Percentiles rank a stretch among this genome's conserved stretches.
Conservation (phyloP, 2,888 invertebrate species). For the Phengaris arion region DNA sequence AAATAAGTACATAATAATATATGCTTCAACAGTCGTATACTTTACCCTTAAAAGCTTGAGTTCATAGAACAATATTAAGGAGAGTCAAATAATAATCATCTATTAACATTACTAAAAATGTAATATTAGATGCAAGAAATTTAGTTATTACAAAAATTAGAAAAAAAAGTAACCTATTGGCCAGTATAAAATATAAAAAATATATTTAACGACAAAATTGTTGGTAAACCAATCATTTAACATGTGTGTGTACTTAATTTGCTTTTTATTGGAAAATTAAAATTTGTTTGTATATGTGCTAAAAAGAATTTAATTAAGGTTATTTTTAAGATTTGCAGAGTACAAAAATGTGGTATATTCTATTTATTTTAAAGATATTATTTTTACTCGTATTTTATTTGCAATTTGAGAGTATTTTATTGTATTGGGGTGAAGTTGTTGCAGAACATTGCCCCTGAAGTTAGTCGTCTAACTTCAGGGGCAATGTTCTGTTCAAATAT, state of each 20-base stretch:
- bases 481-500: constrained; percentile 2
- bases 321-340: constrained; percentile 18
- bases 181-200: constrained; percentile 3
- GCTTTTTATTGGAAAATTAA: constrained; percentile 1
- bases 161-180: constrained; percentile 18
- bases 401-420: neutral
- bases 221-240: neutral
- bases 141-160: neutral
- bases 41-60: neutral
- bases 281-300: constrained; percentile 16
- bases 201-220: neutral
- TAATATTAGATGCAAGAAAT: neutral
- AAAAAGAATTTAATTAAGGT: neutral
- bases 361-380: constrained; percentile 1
- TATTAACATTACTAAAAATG: neutral
- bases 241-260: constrained; percentile 16
- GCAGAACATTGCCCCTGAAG: neutral
- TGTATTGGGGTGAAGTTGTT: neutral
- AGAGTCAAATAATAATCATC: neutral
- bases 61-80: neutral
- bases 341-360: constrained; percentile 15
- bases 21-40: neutral
- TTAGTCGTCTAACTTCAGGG: neutral
- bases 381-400: constrained; percentile 4
- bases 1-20: too few relatives aligned